phyloP scores from a whole-genome alignment of 2,888 invertebrate species.

The Standfussiana lucernea region DNA sequence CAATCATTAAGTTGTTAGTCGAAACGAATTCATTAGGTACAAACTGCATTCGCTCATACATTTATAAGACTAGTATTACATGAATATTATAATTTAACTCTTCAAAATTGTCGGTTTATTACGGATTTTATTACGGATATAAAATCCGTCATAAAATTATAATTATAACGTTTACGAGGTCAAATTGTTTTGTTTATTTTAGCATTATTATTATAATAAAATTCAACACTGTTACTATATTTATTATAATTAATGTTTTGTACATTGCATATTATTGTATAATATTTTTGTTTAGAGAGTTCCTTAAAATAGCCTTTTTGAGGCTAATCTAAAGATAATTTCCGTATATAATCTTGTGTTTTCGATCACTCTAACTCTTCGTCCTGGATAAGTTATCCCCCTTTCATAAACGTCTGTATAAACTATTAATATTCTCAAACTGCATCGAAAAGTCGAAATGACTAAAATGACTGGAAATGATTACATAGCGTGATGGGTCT shows the following conservation, averaged over 20 bases:
- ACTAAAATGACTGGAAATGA: not conserved
- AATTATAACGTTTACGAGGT: slow-evolving; percentile 27
- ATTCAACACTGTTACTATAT: not conserved
- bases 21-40: not conserved
- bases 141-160: slow-evolving; percentile 23
- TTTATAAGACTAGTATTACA: not conserved
- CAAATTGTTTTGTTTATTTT: slow-evolving; percentile 26
- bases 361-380: not conserved
- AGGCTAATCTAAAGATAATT: not conserved
- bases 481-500: not conserved
- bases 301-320: not conserved
- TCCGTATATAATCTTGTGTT: not conserved
- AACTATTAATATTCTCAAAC: not conserved
- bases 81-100: slow-evolving; percentile 15
- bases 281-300: not conserved
- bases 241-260: not conserved
- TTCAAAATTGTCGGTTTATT: slow-evolving; percentile 9
- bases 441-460: too few species aligned
- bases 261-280: not conserved
- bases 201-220: slow-evolving; percentile 15
- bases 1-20: not conserved
- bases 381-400: not conserved
- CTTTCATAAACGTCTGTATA: not conserved
- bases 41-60: not conserved
- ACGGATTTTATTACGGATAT: too few species aligned